Percentiles rank a stretch among this genome's conserved stretches.
Evolutionary conservation across 2,888 invertebrate genomes (phyloP).

Genomic region (Anodontia alba): DNA sequence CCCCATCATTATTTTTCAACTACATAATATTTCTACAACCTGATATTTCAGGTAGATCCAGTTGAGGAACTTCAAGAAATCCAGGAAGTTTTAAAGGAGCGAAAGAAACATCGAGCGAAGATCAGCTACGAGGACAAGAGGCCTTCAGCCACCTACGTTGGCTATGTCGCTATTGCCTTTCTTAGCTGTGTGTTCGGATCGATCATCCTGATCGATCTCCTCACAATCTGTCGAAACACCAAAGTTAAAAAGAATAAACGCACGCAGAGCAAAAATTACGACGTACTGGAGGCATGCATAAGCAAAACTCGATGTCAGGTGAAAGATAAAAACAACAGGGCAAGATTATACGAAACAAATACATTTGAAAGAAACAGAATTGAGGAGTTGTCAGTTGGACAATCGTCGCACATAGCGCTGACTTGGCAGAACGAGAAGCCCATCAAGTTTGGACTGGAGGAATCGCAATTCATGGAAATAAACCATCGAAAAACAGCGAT

Average conservation of each 20-base stretch:
- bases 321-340: background rate
- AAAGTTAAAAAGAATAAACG: background rate
- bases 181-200: conserved; percentile 45
- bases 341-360: background rate
- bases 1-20: too few relatives aligned
- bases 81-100: conserved; percentile 33
- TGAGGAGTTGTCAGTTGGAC: background rate
- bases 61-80: conserved; percentile 48
- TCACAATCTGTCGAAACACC: conserved; percentile 31
- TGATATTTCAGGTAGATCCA: conserved; percentile 22
- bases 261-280: background rate
- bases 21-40: too few relatives aligned
- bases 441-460: background rate
- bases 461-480: background rate
- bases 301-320: background rate
- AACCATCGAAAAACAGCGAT: background rate
- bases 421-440: background rate
- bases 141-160: conserved; percentile 56
- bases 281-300: background rate
- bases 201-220: conserved; percentile 50
- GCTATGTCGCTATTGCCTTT: conserved; percentile 54
- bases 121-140: conserved; percentile 48
- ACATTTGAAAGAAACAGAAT: background rate
- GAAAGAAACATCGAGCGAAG: conserved; percentile 40
- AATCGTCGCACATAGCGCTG: background rate